Evolutionary conservation across 92 coral and sea anemone genomes (phyloP).

Genomic region (Epizoanthus stellaris): DNA sequence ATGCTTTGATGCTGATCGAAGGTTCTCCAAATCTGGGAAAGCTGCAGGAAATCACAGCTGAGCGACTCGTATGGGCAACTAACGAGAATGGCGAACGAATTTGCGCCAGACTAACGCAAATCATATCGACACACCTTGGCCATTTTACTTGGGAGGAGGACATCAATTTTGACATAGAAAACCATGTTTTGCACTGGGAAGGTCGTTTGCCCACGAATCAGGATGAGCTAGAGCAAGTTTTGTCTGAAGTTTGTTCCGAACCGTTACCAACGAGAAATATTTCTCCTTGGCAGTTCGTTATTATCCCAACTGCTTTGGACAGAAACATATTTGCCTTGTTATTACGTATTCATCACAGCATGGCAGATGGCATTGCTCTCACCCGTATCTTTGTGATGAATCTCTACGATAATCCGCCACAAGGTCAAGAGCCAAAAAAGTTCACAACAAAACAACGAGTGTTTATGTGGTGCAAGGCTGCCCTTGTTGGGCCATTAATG

Average conservation of each 20-base stretch:
- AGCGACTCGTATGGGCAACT: conserved; percentile 82
- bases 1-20: conserved; percentile 84
- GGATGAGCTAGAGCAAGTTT: conserved; percentile 72
- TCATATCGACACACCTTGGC: conserved; percentile 75
- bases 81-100: conserved; percentile 80
- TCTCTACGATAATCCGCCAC: conserved; percentile 87
- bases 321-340: conserved; percentile 75
- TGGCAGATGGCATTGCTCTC: conserved; percentile 94
- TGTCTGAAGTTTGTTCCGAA: conserved; percentile 77
- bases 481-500: conserved; percentile 77
- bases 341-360: conserved; percentile 91
- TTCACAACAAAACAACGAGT: conserved; percentile 89
- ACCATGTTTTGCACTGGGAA: conserved; percentile 83
- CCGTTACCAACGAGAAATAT: conserved; percentile 60
- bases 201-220: conserved; percentile 70
- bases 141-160: conserved; percentile 93
- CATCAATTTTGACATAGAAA: conserved; percentile 67
- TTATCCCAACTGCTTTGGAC: conserved; percentile 80
- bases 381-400: conserved; percentile 88
- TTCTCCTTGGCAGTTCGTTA: conserved; percentile 94
- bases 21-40: conserved; percentile 83
- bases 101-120: conserved; percentile 85
- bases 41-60: conserved; percentile 71
- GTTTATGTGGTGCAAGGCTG: conserved; percentile 96
- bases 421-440: conserved; percentile 77